Evolutionary conservation across 2,113 vertebrate species (phyloP).

Genomic region (Passer domesticus): DNA sequence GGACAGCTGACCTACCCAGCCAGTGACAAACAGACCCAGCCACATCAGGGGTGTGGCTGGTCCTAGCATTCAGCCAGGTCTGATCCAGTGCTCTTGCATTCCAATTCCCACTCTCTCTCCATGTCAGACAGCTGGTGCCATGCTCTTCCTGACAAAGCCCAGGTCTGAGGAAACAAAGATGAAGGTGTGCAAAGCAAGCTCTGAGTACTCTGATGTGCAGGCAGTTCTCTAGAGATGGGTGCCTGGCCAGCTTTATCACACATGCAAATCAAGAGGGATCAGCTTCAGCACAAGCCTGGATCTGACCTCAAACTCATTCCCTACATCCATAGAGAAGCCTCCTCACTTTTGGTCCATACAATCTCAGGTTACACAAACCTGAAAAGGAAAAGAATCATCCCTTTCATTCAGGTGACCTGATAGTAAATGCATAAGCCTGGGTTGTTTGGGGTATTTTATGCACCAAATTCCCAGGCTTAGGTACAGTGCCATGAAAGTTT

Average conservation of each 20-base stretch:
- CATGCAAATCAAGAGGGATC: neutral
- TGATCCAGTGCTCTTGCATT: neutral
- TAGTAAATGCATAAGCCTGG: neutral
- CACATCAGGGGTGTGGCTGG: neutral
- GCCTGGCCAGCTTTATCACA: neutral
- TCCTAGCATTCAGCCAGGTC: neutral
- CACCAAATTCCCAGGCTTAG: neutral
- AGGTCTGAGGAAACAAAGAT: neutral
- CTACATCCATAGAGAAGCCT: neutral
- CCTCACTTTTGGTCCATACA: neutral
- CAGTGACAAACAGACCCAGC: neutral
- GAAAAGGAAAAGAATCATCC: neutral
- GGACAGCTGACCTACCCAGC: neutral
- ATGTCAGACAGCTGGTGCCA: neutral
- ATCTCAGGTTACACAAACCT: neutral
- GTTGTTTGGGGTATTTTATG: neutral
- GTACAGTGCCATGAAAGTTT: neutral
- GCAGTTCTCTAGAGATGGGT: neutral
- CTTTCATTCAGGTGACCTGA: neutral
- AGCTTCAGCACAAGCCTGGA: neutral
- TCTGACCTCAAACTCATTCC: neutral
- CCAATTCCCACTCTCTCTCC: neutral
- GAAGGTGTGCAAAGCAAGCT: neutral
- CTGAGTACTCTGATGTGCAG: fast-evolving
- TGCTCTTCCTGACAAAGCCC: neutral